phyloP scores from a whole-genome alignment of 37 sponge, comb jelly and placozoan genomes.

The Chondrilla cf. caribensis region DNA sequence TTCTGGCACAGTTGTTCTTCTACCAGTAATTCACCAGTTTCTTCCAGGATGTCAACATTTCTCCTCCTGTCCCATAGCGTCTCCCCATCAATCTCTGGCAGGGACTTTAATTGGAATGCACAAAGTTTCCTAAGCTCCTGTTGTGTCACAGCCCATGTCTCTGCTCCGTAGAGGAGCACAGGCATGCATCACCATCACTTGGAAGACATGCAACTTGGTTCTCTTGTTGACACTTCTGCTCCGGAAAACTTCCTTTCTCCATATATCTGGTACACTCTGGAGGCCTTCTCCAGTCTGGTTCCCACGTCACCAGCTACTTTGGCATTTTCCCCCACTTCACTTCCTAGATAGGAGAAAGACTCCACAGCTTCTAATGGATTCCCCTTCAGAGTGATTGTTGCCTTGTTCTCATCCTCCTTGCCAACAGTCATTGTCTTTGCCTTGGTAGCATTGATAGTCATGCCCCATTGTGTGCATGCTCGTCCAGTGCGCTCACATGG shows the following conservation, averaged over 20 bases:
- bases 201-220: not conserved
- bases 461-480: slow-evolving; percentile 6
- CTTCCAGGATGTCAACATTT: slow-evolving; percentile 1
- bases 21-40: not conserved
- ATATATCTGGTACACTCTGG: slow-evolving; percentile 13
- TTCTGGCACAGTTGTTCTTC: not conserved
- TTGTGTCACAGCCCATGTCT: slow-evolving; percentile 13
- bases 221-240: not conserved
- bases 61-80: not conserved
- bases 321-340: slow-evolving; percentile 3
- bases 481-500: no score
- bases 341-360: slow-evolving; percentile 12
- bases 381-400: not conserved
- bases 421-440: slow-evolving; percentile 20
- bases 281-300: not conserved
- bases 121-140: not conserved
- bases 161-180: slow-evolving; percentile 10
- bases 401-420: not conserved
- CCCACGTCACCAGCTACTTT: slow-evolving; percentile 10
- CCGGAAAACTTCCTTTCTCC: slow-evolving; percentile 9
- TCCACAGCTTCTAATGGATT: not conserved
- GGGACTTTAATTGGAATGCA: not conserved
- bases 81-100: not conserved
- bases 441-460: slow-evolving; percentile 9
- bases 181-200: not conserved